Evolutionary conservation across 2,888 invertebrate genomes (phyloP).

Genomic region (Nipponacmea schrenckii): DNA sequence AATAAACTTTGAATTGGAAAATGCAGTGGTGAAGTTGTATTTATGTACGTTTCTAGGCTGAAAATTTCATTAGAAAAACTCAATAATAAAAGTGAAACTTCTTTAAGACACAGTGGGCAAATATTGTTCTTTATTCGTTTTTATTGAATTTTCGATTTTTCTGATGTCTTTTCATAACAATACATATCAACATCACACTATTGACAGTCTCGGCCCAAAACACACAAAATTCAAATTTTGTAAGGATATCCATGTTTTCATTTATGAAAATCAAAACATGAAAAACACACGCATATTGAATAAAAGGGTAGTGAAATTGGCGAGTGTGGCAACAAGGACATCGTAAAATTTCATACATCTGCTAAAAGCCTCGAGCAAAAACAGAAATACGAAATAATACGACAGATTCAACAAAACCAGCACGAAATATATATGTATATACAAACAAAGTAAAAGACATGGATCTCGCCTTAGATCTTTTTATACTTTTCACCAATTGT

Average conservation of each 20-base stretch:
- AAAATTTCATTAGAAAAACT: not conserved
- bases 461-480: too few species aligned
- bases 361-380: not conserved
- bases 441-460: not conserved
- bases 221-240: not conserved
- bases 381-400: not conserved
- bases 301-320: not conserved
- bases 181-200: not conserved
- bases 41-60: not conserved
- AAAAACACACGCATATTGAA: not conserved
- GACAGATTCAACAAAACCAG: not conserved
- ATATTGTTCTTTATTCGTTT: not conserved
- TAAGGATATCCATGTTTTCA: slow-evolving; percentile 2
- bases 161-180: not conserved
- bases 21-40: not conserved
- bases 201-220: not conserved
- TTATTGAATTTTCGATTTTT: slow-evolving; percentile 6
- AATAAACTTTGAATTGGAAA: too few species aligned
- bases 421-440: slow-evolving; percentile 1
- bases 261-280: slow-evolving; percentile 5
- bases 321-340: not conserved
- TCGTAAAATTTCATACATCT: not conserved
- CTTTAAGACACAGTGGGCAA: not conserved
- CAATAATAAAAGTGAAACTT: slow-evolving; percentile 6
- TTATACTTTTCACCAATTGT: too few species aligned